phyloP scores from a whole-genome alignment of 1,140 invertebrate species.

The Halyomorpha halys region DNA sequence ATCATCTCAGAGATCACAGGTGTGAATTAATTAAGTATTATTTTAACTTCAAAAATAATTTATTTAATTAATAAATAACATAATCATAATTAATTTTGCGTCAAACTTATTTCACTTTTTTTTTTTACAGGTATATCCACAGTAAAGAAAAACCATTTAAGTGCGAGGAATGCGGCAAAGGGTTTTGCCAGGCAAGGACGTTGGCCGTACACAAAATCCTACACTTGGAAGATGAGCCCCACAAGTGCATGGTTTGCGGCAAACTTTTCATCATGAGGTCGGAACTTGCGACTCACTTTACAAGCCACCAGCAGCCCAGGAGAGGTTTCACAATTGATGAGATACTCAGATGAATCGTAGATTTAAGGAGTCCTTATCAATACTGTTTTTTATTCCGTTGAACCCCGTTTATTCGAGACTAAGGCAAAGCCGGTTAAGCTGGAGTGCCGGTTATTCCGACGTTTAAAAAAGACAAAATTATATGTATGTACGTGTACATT shows the following conservation, averaged over 20 bases:
- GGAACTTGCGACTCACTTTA: constrained; percentile 83
- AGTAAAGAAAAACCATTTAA: no score
- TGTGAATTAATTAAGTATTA: no score
- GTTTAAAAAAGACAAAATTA: no score
- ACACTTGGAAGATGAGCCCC: constrained; percentile 80
- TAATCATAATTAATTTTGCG: background rate
- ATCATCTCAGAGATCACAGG: constrained; percentile 42
- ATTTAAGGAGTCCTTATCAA: no score
- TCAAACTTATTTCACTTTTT: constrained; percentile 26
- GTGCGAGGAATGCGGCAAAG: constrained; percentile 89
- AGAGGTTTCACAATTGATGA: constrained; percentile 30
- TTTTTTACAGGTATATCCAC: constrained; percentile 78
- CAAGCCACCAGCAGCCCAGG: constrained; percentile 51
- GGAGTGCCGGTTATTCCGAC: no score
- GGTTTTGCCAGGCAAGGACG: constrained; percentile 89
- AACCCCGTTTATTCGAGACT: no score
- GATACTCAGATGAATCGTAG: constrained; percentile 52
- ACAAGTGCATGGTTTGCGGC: constrained; percentile 79
- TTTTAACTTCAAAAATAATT: no score
- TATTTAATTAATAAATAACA: no score
- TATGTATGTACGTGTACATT: no score
- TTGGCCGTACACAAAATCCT: constrained; percentile 84
- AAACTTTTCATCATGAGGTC: constrained; percentile 82
- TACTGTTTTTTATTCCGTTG: no score
- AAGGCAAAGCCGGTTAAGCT: no score